Percentiles rank a stretch among this genome's conserved stretches.
Evolutionary conservation across 30 jellyfish, hydroid and myxozoan genomes (phyloP).

Genomic region (Hydractinia echinata): DNA sequence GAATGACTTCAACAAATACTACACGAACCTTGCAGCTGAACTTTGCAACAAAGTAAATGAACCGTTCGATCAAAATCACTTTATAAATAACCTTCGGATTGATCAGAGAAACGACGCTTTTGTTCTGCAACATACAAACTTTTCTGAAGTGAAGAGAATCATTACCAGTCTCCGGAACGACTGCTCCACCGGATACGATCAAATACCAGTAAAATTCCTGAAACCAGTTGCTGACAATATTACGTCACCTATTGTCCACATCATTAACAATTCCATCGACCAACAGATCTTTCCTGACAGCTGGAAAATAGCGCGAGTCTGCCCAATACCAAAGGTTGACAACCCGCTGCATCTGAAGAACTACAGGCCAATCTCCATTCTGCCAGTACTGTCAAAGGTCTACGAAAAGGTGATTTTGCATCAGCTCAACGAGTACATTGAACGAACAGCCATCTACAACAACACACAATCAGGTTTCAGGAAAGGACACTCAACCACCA

Average conservation of each 20-base stretch:
- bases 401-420: neutral
- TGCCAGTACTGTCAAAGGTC: neutral
- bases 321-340: constrained; percentile 11
- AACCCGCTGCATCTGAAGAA: neutral
- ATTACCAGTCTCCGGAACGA: too few species aligned
- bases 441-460: neutral
- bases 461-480: neutral
- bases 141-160: too few species aligned
- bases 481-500: neutral
- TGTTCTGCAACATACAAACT: too few species aligned
- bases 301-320: neutral
- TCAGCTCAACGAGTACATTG: neutral
- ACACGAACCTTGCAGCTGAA: too few species aligned
- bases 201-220: too few species aligned
- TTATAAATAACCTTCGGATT: too few species aligned
- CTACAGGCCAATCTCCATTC: neutral
- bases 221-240: neutral
- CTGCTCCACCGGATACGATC: too few species aligned
- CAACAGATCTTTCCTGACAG: neutral
- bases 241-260: neutral
- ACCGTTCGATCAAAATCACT: too few species aligned
- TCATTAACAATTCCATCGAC: neutral
- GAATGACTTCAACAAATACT: too few species aligned
- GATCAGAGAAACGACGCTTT: too few species aligned
- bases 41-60: too few species aligned